Conservation (phyloP, 2,888 invertebrate genomes). For the Chymomyza fuscimana region DNA sequence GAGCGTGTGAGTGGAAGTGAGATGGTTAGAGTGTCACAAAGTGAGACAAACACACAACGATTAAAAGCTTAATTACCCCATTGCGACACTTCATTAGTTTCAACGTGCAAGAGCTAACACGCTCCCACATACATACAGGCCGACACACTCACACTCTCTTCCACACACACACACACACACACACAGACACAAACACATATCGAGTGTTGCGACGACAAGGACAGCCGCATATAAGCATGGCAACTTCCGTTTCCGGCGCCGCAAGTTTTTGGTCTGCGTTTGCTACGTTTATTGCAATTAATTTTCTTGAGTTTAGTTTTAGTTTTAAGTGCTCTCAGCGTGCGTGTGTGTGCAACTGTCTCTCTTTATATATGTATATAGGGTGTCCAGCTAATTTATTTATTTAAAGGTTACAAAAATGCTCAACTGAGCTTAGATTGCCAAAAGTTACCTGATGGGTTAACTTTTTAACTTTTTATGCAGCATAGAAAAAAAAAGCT, state of each 20-base stretch:
- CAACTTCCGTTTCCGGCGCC: slow-evolving; percentile 7
- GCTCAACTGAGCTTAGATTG: no score
- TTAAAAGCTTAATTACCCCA: slow-evolving; percentile 73
- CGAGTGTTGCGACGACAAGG: neutral
- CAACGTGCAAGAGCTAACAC: slow-evolving; percentile 35
- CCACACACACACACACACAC: neutral
- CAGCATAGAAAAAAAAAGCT: no score
- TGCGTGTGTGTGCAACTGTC: slow-evolving; percentile 7
- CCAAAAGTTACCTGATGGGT: no score
- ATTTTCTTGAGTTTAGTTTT: slow-evolving; percentile 63
- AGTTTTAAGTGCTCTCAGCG: slow-evolving; percentile 14
- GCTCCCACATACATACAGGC: neutral
- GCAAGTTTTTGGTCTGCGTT: slow-evolving; percentile 27
- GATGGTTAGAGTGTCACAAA: slow-evolving; percentile 53
- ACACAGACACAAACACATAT: neutral
- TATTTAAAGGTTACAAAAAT: no score
- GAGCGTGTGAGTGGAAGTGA: neutral
- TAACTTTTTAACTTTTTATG: no score
- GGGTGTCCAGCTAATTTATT: no score
- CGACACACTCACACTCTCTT: no score
- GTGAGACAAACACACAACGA: slow-evolving; percentile 41
- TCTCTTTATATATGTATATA: neutral
- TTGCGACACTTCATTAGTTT: slow-evolving; percentile 73
- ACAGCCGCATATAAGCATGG: slow-evolving; percentile 3
- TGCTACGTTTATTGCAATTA: slow-evolving; percentile 70